A percentile compares a stretch with the other conserved stretches of the same genome.
Conservation (phyloP, 2,797 vertebrate genomes). For the Muscicapa comitata region DNA sequence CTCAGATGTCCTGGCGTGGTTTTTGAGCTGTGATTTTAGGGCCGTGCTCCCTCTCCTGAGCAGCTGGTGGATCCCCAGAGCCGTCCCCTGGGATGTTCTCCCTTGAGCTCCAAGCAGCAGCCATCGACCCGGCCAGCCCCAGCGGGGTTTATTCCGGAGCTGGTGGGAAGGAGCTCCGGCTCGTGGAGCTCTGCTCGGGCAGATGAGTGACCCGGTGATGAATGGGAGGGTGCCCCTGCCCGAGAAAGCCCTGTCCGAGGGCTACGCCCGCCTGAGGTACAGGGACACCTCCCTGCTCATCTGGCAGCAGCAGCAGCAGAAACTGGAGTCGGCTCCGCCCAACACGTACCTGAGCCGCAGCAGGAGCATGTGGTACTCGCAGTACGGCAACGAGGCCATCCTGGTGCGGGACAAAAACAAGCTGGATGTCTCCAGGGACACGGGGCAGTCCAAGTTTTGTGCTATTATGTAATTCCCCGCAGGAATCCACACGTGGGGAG, state of each 20-base stretch:
- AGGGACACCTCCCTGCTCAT: conserved; percentile 87
- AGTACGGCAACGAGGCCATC: conserved; percentile 80
- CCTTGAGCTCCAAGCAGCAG: not conserved
- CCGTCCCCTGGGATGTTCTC: not conserved
- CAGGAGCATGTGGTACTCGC: conserved; percentile 87
- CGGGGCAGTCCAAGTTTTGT: conserved; percentile 76
- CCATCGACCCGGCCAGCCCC: rapidly evolving
- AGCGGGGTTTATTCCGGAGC: not conserved
- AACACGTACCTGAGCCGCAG: conserved; percentile 87
- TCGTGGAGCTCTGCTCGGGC: not conserved
- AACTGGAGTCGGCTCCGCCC: conserved; percentile 74
- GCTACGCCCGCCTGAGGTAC: conserved; percentile 79
- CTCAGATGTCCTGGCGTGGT: rapidly evolving
- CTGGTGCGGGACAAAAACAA: conserved; percentile 76
- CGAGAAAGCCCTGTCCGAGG: conserved; percentile 76
- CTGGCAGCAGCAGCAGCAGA: conserved; percentile 91
- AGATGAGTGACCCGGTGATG: conserved; percentile 53
- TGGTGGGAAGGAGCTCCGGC: rapidly evolving
- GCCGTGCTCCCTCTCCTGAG: not conserved
- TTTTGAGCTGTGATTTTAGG: not conserved
- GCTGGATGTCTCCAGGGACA: conserved; percentile 67
- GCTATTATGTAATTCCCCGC: conserved; percentile 63
- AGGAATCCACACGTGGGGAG: not conserved
- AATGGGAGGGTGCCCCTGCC: conserved; percentile 72
- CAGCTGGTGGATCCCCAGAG: rapidly evolving